Conservation (phyloP, 30 jellyfish, hydroid and myxozoan species). For the Aurelia coerulea region DNA sequence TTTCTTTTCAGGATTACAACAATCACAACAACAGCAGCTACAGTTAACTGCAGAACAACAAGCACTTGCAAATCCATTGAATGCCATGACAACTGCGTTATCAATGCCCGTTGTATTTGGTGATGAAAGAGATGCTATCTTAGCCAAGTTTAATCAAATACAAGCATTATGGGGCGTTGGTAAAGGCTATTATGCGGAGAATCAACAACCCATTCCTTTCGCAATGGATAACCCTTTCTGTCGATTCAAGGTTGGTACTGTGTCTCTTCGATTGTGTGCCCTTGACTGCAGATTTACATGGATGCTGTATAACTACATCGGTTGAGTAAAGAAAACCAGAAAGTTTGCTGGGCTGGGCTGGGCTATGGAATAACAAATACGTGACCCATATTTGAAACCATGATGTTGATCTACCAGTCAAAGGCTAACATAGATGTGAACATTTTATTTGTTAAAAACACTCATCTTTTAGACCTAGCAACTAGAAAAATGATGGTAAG, state of each 20-base stretch:
- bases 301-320: no score
- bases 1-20: constrained; percentile 16
- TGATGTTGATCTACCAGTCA: no score
- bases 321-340: no score
- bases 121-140: constrained; percentile 83
- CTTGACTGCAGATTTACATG: no score
- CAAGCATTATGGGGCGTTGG: constrained; percentile 96
- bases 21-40: constrained; percentile 58
- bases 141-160: constrained; percentile 84
- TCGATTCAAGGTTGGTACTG: constrained; percentile 73
- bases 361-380: no score
- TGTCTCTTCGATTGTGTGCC: no score
- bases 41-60: constrained; percentile 62
- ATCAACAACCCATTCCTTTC: constrained; percentile 79
- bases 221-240: constrained; percentile 85
- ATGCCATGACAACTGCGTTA: constrained; percentile 90
- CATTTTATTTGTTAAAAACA: no score
- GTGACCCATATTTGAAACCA: no score
- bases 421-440: no score
- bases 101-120: constrained; percentile 89
- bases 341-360: no score
- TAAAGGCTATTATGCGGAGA: constrained; percentile 77
- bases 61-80: constrained; percentile 62
- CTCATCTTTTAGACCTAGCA: no score
- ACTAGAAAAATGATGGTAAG: no score